Evolutionary conservation across 2,888 invertebrate species (phyloP).

Genomic region (Andrena bucephala): DNA sequence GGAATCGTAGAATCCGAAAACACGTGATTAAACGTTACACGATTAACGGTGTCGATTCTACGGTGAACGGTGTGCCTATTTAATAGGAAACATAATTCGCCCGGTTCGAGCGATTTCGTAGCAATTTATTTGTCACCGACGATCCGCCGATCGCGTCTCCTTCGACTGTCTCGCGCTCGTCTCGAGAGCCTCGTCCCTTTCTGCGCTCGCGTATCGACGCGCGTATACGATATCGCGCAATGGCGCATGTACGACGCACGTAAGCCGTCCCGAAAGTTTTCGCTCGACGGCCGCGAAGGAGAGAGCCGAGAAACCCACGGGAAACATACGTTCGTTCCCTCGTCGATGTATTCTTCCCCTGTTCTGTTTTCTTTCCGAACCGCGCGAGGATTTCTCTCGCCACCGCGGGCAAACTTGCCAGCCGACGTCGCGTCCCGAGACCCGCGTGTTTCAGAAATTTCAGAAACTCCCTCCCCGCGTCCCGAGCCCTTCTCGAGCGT

Average conservation of each 20-base stretch:
- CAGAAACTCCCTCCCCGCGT: not conserved
- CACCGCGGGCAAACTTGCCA: not conserved
- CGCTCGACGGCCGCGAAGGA: not conserved
- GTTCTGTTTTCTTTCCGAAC: not conserved
- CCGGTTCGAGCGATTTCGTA: conserved; percentile 26
- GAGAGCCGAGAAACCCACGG: not conserved
- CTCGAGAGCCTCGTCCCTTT: conserved; percentile 20
- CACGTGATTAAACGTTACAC: conserved; percentile 57
- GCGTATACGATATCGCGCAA: conserved; percentile 20
- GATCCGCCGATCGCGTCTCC: conserved; percentile 27
- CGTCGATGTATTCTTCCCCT: not conserved
- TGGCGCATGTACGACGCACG: not conserved
- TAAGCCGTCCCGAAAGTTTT: conserved; percentile 15
- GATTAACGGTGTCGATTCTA: conserved; percentile 53
- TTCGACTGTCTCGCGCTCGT: not conserved
- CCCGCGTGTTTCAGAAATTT: conserved; percentile 4
- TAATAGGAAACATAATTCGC: conserved; percentile 76
- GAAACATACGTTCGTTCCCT: not conserved
- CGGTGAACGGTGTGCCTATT: conserved; percentile 59
- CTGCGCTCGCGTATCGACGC: conserved; percentile 12
- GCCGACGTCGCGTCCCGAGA: not conserved
- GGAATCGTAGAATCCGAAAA: conserved; percentile 46
- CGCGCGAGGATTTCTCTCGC: not conserved
- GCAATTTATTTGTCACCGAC: conserved; percentile 63
- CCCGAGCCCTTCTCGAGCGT: not conserved